Conservation (phyloP, 2,888 invertebrate species). For the Sericinus montela region DNA sequence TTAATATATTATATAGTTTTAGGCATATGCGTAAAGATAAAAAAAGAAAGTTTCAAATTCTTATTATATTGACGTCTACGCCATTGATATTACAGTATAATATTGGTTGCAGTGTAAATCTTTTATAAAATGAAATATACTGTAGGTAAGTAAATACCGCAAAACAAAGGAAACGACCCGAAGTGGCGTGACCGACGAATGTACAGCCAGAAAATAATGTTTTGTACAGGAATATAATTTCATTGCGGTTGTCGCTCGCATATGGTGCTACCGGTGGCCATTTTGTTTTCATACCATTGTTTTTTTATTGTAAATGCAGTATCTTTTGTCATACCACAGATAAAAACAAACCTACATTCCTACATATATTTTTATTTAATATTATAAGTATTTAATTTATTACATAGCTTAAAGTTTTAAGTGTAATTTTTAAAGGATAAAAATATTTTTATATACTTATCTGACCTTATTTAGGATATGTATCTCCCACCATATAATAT, state of each 20-base stretch:
- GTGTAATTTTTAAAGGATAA: no score
- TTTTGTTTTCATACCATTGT: constrained; percentile 27
- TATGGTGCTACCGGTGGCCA: constrained; percentile 33
- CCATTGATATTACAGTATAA: not conserved
- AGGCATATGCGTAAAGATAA: no score
- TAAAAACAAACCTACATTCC: constrained; percentile 6
- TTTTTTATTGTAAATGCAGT: constrained; percentile 18
- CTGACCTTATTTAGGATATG: no score
- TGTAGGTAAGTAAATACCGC: constrained; percentile 16
- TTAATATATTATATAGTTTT: no score
- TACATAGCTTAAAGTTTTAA: no score
- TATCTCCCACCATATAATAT: no score
- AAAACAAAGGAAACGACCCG: constrained; percentile 17
- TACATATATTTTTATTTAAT: not conserved
- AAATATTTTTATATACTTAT: no score
- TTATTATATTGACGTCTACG: not conserved
- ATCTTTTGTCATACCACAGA: constrained; percentile 26
- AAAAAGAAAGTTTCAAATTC: not conserved
- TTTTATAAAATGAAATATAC: not conserved
- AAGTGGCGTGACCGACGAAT: constrained; percentile 18
- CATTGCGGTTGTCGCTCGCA: constrained; percentile 33
- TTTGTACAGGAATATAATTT: constrained; percentile 26
- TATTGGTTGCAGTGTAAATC: constrained; percentile 1
- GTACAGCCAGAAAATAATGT: constrained; percentile 19
- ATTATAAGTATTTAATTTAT: no score